These are phyloP conservation scores for Lepilemur ruficaudatus DNA, from an alignment of 2,797 vertebrate genomes.

Conservation along the genomic window DNA sequence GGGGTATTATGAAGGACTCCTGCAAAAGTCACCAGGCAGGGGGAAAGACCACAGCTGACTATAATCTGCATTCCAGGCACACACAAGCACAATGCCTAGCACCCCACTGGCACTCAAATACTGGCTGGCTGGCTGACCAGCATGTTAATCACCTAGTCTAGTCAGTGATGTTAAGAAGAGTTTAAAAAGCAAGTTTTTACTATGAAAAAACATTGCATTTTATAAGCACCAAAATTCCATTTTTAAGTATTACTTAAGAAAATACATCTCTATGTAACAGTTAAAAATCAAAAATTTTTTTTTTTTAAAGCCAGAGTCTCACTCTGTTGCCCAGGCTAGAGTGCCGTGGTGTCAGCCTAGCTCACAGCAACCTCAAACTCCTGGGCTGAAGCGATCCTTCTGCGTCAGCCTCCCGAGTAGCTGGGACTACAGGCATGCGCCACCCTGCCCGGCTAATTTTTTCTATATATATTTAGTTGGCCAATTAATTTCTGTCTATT, in stretches of 20 bases:
- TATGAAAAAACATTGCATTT: conserved; percentile 9
- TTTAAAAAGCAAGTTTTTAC: conserved; percentile 10
- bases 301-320: too few relatives aligned
- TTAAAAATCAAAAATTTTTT: background rate
- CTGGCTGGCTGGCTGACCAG: background rate
- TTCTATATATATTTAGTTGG: too few relatives aligned
- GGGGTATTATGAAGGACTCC: background rate
- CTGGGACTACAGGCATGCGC: too few relatives aligned
- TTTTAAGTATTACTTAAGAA: background rate
- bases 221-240: background rate
- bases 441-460: too few relatives aligned
- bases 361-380: too few relatives aligned
- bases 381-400: too few relatives aligned
- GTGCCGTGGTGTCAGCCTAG: too few relatives aligned
- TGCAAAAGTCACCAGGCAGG: background rate
- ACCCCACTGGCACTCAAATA: background rate
- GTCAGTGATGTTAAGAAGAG: background rate
- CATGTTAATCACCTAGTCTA: background rate
- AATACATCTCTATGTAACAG: background rate
- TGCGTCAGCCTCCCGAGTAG: too few relatives aligned
- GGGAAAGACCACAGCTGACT: background rate
- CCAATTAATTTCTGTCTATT: too few relatives aligned
- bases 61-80: background rate
- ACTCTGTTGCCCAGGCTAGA: too few relatives aligned
- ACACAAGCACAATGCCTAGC: fast-evolving